A percentile compares a stretch with the other conserved stretches of the same genome.
phyloP scores from a whole-genome alignment of 2,888 invertebrate species.

The Cosmopolites sordidus region DNA sequence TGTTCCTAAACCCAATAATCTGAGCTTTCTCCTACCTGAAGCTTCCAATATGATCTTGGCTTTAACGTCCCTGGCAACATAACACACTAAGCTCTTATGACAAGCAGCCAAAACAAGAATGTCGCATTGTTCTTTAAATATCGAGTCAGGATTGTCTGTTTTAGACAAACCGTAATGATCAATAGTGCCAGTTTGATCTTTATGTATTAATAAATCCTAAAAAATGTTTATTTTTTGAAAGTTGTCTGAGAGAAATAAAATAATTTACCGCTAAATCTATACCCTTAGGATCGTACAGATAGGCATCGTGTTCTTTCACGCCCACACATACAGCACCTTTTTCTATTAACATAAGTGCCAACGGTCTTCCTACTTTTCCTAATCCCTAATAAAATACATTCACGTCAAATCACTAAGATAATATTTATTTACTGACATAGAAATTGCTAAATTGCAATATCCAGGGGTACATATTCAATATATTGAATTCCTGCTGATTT shows the following conservation, averaged over 20 bases:
- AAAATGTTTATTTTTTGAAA: constrained; percentile 5
- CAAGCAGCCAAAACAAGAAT: constrained; percentile 41
- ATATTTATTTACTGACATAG: no score
- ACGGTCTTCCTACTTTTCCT: constrained; percentile 40
- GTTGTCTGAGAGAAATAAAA: neutral
- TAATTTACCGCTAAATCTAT: constrained; percentile 33
- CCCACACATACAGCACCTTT: constrained; percentile 44
- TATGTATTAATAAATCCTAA: constrained; percentile 36
- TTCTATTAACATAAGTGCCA: constrained; percentile 35
- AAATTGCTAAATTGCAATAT: no score
- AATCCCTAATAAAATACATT: constrained; percentile 37
- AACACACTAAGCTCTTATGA: constrained; percentile 41
- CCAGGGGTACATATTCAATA: neutral
- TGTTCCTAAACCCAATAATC: no score
- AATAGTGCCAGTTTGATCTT: constrained; percentile 34
- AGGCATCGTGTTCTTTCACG: constrained; percentile 40
- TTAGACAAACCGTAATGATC: constrained; percentile 34
- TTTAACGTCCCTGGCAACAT: constrained; percentile 40
- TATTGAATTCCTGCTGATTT: no score
- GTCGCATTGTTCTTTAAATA: constrained; percentile 41
- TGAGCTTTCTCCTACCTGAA: constrained; percentile 31
- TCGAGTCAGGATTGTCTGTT: constrained; percentile 29
- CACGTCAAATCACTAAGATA: no score
- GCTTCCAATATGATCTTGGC: constrained; percentile 45
- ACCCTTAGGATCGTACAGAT: constrained; percentile 39